phyloP scores from a whole-genome alignment of 2,888 invertebrate species.

The Pediacus dermestoides region DNA sequence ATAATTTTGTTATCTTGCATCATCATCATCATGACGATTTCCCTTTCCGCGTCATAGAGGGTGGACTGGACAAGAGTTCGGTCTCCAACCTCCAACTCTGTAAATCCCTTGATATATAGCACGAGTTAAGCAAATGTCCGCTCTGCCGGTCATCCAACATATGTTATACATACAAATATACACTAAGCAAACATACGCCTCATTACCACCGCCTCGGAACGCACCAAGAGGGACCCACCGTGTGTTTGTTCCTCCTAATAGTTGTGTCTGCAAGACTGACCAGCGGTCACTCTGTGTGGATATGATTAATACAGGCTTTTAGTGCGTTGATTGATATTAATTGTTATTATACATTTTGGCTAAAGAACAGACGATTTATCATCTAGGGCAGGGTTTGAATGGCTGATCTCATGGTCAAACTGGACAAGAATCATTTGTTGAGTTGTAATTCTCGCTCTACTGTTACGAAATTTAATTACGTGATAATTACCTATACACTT shows the following conservation, averaged over 20 bases:
- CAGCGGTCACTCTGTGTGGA: background rate
- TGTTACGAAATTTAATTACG: no score
- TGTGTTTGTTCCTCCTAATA: constrained; percentile 6
- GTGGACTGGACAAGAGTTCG: no score
- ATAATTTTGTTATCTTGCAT: no score
- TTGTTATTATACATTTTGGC: constrained; percentile 26
- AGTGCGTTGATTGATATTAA: constrained; percentile 33
- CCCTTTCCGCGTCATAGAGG: no score
- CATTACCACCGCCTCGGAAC: constrained; percentile 28
- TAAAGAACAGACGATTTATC: constrained; percentile 25
- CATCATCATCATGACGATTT: no score
- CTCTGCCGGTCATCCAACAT: constrained; percentile 46
- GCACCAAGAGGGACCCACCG: constrained; percentile 8
- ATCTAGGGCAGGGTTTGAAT: no score
- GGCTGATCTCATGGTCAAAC: no score
- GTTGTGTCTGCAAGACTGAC: constrained; percentile 4
- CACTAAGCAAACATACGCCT: constrained; percentile 38
- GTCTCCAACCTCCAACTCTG: no score
- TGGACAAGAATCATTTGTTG: no score
- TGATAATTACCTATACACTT: no score
- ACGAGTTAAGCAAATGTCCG: constrained; percentile 48
- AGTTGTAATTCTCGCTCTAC: no score
- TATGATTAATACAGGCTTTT: constrained; percentile 30
- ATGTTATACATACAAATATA: constrained; percentile 47
- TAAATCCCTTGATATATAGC: constrained; percentile 50